These are phyloP conservation scores for Passer montanus DNA, from an alignment of 2,113 vertebrate species.

Conservation along the genomic window DNA sequence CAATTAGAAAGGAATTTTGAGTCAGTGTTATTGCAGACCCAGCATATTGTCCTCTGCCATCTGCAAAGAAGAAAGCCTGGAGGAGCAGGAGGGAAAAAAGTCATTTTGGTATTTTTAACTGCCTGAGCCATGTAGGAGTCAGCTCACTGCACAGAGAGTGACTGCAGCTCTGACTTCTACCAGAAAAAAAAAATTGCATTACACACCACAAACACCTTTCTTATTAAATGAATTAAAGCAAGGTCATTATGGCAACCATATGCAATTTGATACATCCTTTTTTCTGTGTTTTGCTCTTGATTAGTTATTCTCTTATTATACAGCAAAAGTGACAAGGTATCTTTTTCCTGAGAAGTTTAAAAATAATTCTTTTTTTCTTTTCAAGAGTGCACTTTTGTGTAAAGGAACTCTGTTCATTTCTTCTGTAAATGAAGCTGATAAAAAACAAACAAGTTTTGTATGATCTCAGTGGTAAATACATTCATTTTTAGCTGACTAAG, in stretches of 20 bases:
- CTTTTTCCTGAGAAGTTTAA: neutral
- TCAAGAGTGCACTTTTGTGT: neutral
- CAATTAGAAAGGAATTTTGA: conserved; percentile 72
- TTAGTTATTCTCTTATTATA: neutral
- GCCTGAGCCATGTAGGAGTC: neutral
- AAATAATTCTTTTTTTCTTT: neutral
- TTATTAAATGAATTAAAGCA: neutral
- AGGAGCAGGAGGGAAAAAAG: conserved; percentile 13
- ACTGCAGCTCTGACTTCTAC: neutral
- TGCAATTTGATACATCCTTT: neutral
- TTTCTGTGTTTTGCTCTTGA: neutral
- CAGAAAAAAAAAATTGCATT: neutral
- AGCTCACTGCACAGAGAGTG: neutral
- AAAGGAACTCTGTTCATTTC: neutral
- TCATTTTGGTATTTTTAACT: neutral
- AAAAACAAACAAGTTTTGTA: neutral
- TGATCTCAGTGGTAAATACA: neutral
- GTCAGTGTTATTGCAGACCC: conserved; percentile 53
- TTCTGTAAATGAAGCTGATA: neutral
- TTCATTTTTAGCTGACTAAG: neutral
- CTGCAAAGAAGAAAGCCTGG: conserved; percentile 35
- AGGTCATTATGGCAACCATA: neutral
- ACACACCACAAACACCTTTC: neutral
- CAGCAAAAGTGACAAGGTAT: neutral
- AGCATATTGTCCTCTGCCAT: conserved; percentile 42